Conservation (phyloP, 2,888 invertebrate species). For the Melitaea athalia region DNA sequence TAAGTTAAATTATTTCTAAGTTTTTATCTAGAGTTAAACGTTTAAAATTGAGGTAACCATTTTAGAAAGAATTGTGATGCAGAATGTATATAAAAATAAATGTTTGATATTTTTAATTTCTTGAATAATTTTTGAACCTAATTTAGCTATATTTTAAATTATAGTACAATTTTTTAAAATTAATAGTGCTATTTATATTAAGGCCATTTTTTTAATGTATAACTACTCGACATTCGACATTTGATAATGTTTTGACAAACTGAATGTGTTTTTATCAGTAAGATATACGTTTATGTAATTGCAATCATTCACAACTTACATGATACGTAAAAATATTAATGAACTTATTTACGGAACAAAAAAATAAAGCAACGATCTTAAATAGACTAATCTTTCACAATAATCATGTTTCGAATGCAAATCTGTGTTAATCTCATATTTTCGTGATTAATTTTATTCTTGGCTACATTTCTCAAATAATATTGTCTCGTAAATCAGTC, state of each 20-base stretch:
- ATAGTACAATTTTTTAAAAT: not conserved
- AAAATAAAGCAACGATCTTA: conserved; percentile 5
- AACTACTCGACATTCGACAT: not conserved
- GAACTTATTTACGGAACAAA: not conserved
- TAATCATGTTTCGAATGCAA: conserved; percentile 49
- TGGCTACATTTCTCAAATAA: conserved; percentile 76
- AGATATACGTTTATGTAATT: not conserved
- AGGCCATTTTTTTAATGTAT: not conserved
- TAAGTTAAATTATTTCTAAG: no score
- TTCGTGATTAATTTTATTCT: conserved; percentile 74
- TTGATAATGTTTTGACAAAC: not conserved
- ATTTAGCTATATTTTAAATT: not conserved
- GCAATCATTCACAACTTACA: not conserved
- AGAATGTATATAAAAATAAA: no score
- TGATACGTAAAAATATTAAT: not conserved
- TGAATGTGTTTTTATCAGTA: not conserved
- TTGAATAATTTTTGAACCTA: no score
- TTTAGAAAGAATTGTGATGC: no score
- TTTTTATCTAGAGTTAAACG: no score
- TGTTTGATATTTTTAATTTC: no score
- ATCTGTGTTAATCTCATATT: conserved; percentile 68
- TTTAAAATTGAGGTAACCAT: no score
- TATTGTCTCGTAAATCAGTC: conserved; percentile 80
- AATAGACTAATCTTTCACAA: conserved; percentile 39
- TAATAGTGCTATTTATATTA: not conserved